Conservation (phyloP, 2,888 invertebrate species). For the Lissocephala sabroskyi region DNA sequence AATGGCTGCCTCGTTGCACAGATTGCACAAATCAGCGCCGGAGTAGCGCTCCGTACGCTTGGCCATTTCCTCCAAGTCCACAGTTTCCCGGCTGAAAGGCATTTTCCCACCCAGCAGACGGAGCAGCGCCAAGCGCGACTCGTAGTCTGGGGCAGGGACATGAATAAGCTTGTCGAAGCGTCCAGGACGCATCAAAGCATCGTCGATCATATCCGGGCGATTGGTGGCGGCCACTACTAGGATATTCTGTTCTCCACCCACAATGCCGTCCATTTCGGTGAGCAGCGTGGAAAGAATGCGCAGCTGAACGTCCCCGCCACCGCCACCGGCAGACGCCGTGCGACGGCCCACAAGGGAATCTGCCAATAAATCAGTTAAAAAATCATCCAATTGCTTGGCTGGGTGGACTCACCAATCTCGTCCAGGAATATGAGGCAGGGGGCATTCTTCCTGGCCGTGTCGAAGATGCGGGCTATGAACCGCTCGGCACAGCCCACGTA, state of each 20-base stretch:
- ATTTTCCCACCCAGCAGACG: slow-evolving; percentile 71
- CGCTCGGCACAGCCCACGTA: slow-evolving; percentile 79
- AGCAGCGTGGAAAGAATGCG: slow-evolving; percentile 77
- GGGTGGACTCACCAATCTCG: slow-evolving; percentile 74
- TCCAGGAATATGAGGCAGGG: slow-evolving; percentile 78
- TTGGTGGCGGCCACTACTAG: slow-evolving; percentile 79
- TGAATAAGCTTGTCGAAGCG: slow-evolving; percentile 77
- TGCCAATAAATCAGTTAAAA: slow-evolving; percentile 35
- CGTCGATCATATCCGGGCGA: slow-evolving; percentile 77
- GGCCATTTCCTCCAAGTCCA: slow-evolving; percentile 72
- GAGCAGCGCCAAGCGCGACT: slow-evolving; percentile 74
- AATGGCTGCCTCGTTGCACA: slow-evolving; percentile 78
- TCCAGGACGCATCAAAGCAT: slow-evolving; percentile 77
- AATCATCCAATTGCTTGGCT: neutral
- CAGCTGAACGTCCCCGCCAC: slow-evolving; percentile 74
- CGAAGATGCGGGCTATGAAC: slow-evolving; percentile 75
- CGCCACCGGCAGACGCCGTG: slow-evolving; percentile 34
- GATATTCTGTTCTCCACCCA: slow-evolving; percentile 68
- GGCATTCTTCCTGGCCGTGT: slow-evolving; percentile 76
- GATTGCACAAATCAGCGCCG: slow-evolving; percentile 78
- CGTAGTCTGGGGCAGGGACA: slow-evolving; percentile 76
- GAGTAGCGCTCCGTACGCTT: slow-evolving; percentile 74
- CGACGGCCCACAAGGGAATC: slow-evolving; percentile 74
- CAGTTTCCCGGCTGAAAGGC: slow-evolving; percentile 70
- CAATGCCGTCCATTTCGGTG: slow-evolving; percentile 80